Base-by-base conservation (phyloP, 2,113 vertebrate species). In the Melozone crissalis region DNA sequence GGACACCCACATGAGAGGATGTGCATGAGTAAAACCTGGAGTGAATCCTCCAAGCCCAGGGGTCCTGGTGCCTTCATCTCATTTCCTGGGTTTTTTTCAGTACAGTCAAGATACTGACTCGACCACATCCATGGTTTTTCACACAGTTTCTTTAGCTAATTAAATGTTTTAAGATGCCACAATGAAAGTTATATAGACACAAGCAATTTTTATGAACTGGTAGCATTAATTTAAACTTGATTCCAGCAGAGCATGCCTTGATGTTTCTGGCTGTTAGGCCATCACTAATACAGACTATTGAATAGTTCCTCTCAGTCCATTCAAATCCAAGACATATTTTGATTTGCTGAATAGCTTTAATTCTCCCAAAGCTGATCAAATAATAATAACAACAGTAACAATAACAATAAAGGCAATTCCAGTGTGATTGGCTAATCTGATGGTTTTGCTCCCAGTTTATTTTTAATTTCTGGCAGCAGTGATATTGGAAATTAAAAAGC, bases 391-490 rank as follows among this genome's bases (percentile, higher is more conserved):
- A 95, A 94, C 84, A 88, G 63, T 49, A 80, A 93, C 68, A 89
- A 89, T 90, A 92, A 95, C 65, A 96, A 86, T 95, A 88, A 96
- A 90, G 44, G 86, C 96, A 94, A 73, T 95, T 95, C 85, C 72
- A 77, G 63, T 89, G 66, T 95, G 95, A 95, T 96, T 95, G 78
- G 90, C 65, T 95, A 96, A 96, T 89, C 90, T 89, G 95, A 97
- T 95, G 71, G 57, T 46, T 97, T 97, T 91, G 68, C 72, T 90
- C 79, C 92, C 75, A 31, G 87, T 96, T 96, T 97, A 95, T 93
- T 96, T 97, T 97, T 96, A 97, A 97, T 97, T 97, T 96, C 96
- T 97, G 83, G 85, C 94, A 96, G 96, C 66, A 72, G 61, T 87
- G 94, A 95, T 95, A 95, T 44, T 95, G 76, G 92, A 94, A 97